Conservation (phyloP, 2,797 vertebrate genomes). For the Eleutherodactylus coqui region DNA sequence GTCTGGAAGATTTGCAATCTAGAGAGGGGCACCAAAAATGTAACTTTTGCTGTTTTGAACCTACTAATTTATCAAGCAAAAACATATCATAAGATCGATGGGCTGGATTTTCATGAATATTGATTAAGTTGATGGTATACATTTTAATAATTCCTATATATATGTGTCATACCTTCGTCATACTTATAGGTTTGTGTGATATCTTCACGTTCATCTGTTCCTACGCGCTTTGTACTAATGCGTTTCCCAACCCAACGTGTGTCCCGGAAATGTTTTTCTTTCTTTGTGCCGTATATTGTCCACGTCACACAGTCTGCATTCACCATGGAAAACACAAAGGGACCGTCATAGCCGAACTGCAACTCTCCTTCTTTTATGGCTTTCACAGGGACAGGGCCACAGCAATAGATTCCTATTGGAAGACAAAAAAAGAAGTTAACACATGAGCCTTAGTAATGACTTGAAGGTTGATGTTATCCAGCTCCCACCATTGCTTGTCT, state of each 20-base stretch:
- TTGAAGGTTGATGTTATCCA: too few species aligned
- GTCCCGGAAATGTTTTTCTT: constrained; percentile 76
- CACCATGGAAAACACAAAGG: constrained; percentile 89
- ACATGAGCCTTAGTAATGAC: too few species aligned
- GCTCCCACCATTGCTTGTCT: constrained; percentile 82
- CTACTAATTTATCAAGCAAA: too few species aligned
- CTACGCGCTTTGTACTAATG: constrained; percentile 91
- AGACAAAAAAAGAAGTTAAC: not conserved
- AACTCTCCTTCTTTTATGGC: constrained; percentile 82
- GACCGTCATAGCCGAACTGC: constrained; percentile 80
- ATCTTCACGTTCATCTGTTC: constrained; percentile 75
- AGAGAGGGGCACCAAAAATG: too few species aligned
- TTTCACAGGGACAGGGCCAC: constrained; percentile 86
- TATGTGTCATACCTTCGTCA: constrained; percentile 74
- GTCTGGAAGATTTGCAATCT: too few species aligned
- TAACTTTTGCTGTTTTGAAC: too few species aligned
- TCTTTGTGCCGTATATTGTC: constrained; percentile 72
- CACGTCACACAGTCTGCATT: constrained; percentile 83
- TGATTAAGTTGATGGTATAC: not conserved
- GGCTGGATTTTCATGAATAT: not conserved
- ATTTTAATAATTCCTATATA: not conserved
- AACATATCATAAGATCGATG: not conserved
- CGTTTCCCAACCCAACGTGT: constrained; percentile 79
- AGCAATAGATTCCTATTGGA: constrained; percentile 83
- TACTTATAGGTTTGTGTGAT: constrained; percentile 87